Base-by-base conservation (phyloP, 2,888 invertebrate species). In the Adelphocoris suturalis region DNA sequence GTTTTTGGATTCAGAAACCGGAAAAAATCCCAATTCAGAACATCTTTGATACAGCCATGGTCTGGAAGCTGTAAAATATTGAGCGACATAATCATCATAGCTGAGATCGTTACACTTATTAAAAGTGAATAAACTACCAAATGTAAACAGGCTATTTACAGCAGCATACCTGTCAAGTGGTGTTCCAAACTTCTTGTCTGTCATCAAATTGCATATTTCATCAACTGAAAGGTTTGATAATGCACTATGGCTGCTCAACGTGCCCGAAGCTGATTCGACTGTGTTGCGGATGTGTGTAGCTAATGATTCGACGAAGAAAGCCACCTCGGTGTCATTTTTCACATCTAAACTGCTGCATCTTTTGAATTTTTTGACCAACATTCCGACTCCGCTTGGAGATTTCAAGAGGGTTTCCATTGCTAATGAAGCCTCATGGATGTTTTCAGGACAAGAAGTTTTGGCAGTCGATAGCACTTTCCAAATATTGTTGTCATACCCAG, bases 401-500 rank as follows among this genome's bases (percentile, higher is more conserved):
- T 75, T 14, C 11, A 75, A 75, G 19, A 27, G 23, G 75, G 2
- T 12, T 75, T 75, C n/a, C 2, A 75, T 28, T 0, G 12, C 19
- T 19, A 75, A 19, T 1, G 75, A 13, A 75, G 75, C 75, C n/a
- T 75, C 16, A 11, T n/a, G 75, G 19, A 28, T 52, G 13, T 52
- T 13, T 52, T 52, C 52, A 3, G 75, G 75, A 28, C 75, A 27
- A 12, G 75, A 75, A n/a, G 75, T 19, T 75, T 19, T 28, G 23
- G n/a, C 2, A n/a, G 12, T 27, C 19, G 23, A 28, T 27, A 19
- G 19, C 75, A 99, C 98, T 0, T 98, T 97, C 91, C 52, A 13
- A 11, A 52, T 11, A 11, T 52, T 52, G 14, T 96, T 94, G 92
- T 96, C 96, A 93, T 98, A 99, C 93, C 98, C 96, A 96, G 94